Conservation (phyloP, 2,113 vertebrate species). For the Pterophyllum scalare region DNA sequence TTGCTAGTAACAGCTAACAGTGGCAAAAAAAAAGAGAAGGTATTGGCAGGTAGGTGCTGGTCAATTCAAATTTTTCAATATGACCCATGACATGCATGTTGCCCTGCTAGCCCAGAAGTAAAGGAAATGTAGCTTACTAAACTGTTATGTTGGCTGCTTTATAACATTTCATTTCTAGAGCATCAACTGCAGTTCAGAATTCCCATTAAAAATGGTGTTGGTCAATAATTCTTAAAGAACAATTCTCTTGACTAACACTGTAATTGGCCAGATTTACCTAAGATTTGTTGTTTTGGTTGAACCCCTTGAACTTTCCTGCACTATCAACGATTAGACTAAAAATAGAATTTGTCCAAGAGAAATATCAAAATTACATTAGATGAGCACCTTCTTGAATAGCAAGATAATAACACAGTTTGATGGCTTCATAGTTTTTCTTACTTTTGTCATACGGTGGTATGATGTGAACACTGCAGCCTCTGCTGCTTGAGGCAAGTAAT, state of each 20-base stretch:
- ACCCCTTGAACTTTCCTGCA: neutral
- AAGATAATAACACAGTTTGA: neutral
- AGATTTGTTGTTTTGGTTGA: neutral
- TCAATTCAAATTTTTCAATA: neutral
- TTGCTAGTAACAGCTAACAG: too few relatives aligned
- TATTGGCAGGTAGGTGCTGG: neutral
- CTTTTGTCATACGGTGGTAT: neutral
- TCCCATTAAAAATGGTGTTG: neutral
- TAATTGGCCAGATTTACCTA: neutral
- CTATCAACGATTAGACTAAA: neutral
- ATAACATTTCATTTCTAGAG: neutral
- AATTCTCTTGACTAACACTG: neutral
- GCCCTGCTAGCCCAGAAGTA: neutral
- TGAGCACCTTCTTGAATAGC: neutral
- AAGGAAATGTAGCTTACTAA: neutral
- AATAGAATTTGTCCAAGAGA: neutral
- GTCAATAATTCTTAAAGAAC: neutral
- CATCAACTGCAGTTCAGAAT: too few relatives aligned
- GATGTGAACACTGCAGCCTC: too few relatives aligned
- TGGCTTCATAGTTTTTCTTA: neutral
- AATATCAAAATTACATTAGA: neutral
- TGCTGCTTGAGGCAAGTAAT: neutral
- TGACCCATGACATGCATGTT: neutral
- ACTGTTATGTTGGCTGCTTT: neutral
- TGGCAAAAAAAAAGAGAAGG: too few relatives aligned